phyloP scores from a whole-genome alignment of 2,797 vertebrate species.

The Hypotaenidia philippensis region DNA sequence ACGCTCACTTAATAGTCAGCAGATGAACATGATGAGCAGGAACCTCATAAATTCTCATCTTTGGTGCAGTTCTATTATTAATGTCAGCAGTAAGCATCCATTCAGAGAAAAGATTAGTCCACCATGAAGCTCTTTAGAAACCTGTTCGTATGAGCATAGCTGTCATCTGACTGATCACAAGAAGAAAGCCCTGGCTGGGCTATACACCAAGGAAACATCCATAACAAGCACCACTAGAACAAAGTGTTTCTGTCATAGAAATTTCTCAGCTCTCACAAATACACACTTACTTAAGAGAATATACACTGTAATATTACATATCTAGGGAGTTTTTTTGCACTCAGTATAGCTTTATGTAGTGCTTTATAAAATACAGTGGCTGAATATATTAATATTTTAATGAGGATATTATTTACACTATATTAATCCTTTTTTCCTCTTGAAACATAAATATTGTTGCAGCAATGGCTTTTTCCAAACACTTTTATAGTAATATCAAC shows the following conservation, averaged over 20 bases:
- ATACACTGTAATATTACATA: not conserved
- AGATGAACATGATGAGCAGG: not conserved
- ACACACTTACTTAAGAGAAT: not conserved
- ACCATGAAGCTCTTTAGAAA: not conserved
- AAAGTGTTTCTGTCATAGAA: not conserved
- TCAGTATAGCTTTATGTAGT: not conserved
- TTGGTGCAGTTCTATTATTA: not conserved
- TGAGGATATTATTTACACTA: not conserved
- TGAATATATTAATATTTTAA: not conserved
- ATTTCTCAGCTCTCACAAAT: not conserved
- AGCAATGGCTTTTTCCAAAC: not conserved
- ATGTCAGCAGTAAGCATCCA: not conserved
- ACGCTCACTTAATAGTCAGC: not conserved
- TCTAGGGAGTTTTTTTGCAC: not conserved
- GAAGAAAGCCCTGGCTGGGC: not conserved
- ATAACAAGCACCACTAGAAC: not conserved
- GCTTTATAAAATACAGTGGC: not conserved
- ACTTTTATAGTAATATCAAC: not conserved
- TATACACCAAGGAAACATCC: not conserved
- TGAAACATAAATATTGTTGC: not conserved
- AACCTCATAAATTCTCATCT: not conserved
- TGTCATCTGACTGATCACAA: fast-evolving
- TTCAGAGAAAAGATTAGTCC: not conserved
- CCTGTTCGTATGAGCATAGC: not conserved
- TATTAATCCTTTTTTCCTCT: not conserved